These are phyloP conservation scores for Xestia c-nigrum DNA, from an alignment of 2,888 invertebrate species.

Conservation along the genomic window DNA sequence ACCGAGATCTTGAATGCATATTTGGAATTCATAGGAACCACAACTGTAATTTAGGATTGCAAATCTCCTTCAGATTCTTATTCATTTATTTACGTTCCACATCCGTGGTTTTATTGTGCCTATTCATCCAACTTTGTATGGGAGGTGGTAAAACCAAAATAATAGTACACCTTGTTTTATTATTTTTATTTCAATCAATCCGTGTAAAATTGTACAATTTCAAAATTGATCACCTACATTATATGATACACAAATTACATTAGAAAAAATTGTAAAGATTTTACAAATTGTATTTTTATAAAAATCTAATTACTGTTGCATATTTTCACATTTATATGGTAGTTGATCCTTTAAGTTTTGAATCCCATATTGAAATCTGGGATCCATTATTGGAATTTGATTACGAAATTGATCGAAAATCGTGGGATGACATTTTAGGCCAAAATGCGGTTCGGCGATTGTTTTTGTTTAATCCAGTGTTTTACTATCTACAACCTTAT, in stretches of 20 bases:
- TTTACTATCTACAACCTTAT: slow-evolving; percentile 2
- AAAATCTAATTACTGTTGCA: slow-evolving; percentile 61
- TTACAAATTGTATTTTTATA: slow-evolving; percentile 65
- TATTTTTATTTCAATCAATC: slow-evolving; percentile 76
- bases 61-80: too few species aligned
- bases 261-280: slow-evolving; percentile 69
- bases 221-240: slow-evolving; percentile 80
- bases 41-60: not conserved
- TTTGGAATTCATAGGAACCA: not conserved
- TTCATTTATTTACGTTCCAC: too few species aligned
- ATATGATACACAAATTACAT: slow-evolving; percentile 71
- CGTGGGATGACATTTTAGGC: slow-evolving; percentile 16
- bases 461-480: not conserved
- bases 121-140: not conserved
- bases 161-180: slow-evolving; percentile 69
- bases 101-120: too few species aligned
- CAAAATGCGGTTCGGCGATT: slow-evolving; percentile 1
- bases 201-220: slow-evolving; percentile 89
- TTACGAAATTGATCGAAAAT: slow-evolving; percentile 6
- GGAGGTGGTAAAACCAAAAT: slow-evolving; percentile 8
- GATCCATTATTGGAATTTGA: not conserved
- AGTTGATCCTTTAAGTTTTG: slow-evolving; percentile 10
- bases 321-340: slow-evolving; percentile 16
- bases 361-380: slow-evolving; percentile 1
- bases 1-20: too few species aligned